phyloP scores from a whole-genome alignment of 1,140 invertebrate species.

The Drosophila mayri region DNA sequence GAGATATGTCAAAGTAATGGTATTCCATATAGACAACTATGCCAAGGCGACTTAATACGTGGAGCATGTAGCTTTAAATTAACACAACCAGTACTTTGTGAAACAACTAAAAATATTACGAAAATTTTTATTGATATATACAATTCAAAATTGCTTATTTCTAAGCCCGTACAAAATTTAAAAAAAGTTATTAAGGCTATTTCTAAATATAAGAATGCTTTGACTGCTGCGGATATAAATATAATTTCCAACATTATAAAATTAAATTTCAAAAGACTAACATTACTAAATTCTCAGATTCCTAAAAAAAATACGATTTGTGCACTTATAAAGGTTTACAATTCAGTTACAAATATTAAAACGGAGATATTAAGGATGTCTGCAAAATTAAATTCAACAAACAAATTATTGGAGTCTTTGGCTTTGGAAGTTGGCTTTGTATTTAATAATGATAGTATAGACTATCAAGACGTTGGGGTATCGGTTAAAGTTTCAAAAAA shows the following conservation, averaged over 20 bases:
- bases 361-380: slow-evolving; percentile 84
- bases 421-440: not conserved
- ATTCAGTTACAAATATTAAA: slow-evolving; percentile 85
- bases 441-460: slow-evolving; percentile 42
- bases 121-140: slow-evolving; percentile 49
- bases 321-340: slow-evolving; percentile 85
- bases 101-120: slow-evolving; percentile 27
- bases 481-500: slow-evolving; percentile 79
- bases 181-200: slow-evolving; percentile 51
- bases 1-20: slow-evolving; percentile 55
- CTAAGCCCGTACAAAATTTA: slow-evolving; percentile 39
- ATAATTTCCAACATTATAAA: slow-evolving; percentile 85
- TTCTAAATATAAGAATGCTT: slow-evolving; percentile 42
- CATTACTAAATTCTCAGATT: not conserved
- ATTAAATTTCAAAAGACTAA: slow-evolving; percentile 7
- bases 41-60: slow-evolving; percentile 68
- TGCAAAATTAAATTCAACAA: slow-evolving; percentile 86
- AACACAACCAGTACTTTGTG: slow-evolving; percentile 14
- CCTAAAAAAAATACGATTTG: slow-evolving; percentile 50
- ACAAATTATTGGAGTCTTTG: slow-evolving; percentile 86
- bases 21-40: slow-evolving; percentile 58
- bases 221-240: slow-evolving; percentile 86
- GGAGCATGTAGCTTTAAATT: slow-evolving; percentile 66
- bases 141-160: slow-evolving; percentile 17
- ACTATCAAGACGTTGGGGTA: slow-evolving; percentile 63